Evolutionary conservation across 2,113 vertebrate species (phyloP).

Genomic region (Gymnocephalus cernua): DNA sequence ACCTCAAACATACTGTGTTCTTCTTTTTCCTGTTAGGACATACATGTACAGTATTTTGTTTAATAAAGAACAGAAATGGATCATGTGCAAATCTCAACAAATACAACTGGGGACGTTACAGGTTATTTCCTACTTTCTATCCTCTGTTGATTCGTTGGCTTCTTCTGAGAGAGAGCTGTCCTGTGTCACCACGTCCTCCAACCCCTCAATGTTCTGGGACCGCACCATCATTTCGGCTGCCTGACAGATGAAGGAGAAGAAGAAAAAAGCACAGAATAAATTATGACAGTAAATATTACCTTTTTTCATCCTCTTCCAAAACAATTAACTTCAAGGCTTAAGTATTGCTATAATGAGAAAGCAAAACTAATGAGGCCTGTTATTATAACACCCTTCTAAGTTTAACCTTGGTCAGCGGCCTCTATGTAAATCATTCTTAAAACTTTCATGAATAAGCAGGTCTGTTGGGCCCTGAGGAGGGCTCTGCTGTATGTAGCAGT

Average conservation of each 20-base stretch:
- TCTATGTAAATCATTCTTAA: conserved; percentile 47
- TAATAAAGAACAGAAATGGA: background rate
- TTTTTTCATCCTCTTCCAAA: conserved; percentile 33
- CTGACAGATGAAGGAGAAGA: conserved; percentile 34
- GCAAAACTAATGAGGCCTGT: conserved; percentile 54
- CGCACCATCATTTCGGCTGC: conserved; percentile 55
- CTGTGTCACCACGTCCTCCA: background rate
- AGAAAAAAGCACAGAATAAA: conserved; percentile 1
- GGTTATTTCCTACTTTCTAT: conserved; percentile 44
- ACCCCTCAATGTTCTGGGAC: conserved; percentile 1
- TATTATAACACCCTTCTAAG: conserved; percentile 41
- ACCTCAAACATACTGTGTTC: background rate
- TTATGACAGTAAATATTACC: conserved; percentile 20
- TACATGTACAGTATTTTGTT: background rate
- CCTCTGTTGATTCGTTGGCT: background rate
- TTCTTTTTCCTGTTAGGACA: conserved; percentile 10
- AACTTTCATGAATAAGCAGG: conserved; percentile 50
- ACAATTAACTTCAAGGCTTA: conserved; percentile 35
- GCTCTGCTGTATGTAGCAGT: conserved; percentile 44
- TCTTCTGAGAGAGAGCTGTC: conserved; percentile 7
- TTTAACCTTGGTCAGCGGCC: conserved; percentile 50
- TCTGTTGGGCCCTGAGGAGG: conserved; percentile 25
- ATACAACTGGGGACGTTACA: background rate
- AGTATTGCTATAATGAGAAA: conserved; percentile 28
- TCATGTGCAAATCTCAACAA: background rate